Evolutionary conservation across 2,888 invertebrate species (phyloP).

Genomic region (Anthoptus insignis): DNA sequence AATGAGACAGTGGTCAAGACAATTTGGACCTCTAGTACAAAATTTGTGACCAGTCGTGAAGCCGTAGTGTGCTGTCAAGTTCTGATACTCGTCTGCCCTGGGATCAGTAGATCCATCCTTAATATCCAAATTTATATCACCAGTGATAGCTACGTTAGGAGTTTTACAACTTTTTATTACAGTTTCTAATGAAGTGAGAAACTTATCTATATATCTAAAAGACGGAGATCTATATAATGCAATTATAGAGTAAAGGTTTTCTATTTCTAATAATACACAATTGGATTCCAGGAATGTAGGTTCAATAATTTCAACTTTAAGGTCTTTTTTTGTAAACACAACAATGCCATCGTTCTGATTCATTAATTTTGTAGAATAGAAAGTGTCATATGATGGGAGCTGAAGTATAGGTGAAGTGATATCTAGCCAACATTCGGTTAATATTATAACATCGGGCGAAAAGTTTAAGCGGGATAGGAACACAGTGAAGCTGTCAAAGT

Average conservation of each 20-base stretch:
- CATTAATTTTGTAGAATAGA: not conserved
- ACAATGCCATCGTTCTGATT: not conserved
- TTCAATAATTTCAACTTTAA: not conserved
- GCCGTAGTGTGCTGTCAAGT: not conserved
- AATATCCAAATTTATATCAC: slow-evolving; percentile 5
- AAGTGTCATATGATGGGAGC: not conserved
- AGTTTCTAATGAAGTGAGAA: not conserved
- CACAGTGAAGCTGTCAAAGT: slow-evolving; percentile 1
- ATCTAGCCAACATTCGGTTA: slow-evolving; percentile 5
- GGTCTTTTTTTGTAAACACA: not conserved
- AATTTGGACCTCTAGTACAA: not conserved
- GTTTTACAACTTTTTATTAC: not conserved
- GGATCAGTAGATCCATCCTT: not conserved
- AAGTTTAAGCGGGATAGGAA: not conserved
- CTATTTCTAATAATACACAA: not conserved
- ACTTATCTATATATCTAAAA: not conserved
- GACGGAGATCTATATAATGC: slow-evolving; percentile 15
- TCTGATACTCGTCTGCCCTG: not conserved
- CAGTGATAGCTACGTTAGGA: not conserved
- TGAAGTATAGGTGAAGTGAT: not conserved
- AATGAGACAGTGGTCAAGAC: slow-evolving; percentile 2
- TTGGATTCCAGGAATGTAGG: not conserved
- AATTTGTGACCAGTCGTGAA: not conserved
- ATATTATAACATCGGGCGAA: not conserved
- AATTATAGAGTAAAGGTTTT: not conserved